A percentile compares a stretch with the other conserved stretches of the same genome.
These are phyloP conservation scores for Elanoides forficatus DNA, from an alignment of 2,113 vertebrate genomes.

Conservation along the genomic window DNA sequence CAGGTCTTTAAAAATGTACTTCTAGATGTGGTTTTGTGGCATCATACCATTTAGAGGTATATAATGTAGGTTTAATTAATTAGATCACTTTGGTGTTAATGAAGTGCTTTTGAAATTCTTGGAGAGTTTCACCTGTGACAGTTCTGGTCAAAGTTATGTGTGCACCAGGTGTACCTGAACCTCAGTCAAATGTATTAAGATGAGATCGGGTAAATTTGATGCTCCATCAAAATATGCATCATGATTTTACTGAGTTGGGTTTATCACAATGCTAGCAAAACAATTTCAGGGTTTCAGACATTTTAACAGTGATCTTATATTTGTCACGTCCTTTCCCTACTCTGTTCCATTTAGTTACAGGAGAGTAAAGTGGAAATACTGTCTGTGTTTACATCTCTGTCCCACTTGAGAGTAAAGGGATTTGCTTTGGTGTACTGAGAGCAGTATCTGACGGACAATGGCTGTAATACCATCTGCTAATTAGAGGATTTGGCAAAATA, in stretches of 20 bases:
- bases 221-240: background rate
- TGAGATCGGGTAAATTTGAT: background rate
- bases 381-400: background rate
- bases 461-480: background rate
- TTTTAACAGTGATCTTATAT: background rate
- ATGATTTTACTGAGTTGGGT: background rate
- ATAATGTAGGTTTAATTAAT: background rate
- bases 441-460: background rate
- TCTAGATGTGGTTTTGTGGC: background rate
- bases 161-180: background rate
- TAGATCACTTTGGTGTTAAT: background rate
- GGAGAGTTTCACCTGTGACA: background rate
- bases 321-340: background rate
- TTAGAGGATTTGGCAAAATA: constrained; percentile 17
- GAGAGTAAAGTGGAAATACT: background rate
- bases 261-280: background rate
- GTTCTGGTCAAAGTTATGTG: background rate
- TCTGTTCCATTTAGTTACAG: background rate
- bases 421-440: background rate
- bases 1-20: background rate
- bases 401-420: background rate
- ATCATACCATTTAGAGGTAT: background rate
- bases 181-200: background rate
- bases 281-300: background rate
- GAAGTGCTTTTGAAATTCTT: background rate